phyloP scores from a whole-genome alignment of 1,140 invertebrate species.

The Drosophila busckii region DNA sequence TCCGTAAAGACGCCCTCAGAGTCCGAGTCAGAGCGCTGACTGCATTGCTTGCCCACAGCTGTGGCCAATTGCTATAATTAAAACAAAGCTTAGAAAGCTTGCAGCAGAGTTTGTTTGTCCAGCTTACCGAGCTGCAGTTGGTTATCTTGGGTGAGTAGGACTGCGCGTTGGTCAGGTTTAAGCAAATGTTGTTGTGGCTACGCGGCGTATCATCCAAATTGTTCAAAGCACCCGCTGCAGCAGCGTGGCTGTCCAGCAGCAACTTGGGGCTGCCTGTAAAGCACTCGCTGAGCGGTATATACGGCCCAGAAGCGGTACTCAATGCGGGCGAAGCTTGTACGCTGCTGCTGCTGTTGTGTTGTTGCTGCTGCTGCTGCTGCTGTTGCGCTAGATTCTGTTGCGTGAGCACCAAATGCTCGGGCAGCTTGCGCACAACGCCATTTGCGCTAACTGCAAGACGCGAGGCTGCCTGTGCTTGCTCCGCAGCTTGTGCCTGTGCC shows the following conservation, averaged over 20 bases:
- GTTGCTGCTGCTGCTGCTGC: conserved; percentile 57
- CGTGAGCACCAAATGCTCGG: conserved; percentile 69
- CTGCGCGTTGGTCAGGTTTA: conserved; percentile 77
- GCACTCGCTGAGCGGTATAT: conserved; percentile 93
- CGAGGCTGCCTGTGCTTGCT: conserved; percentile 19
- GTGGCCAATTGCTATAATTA: conserved; percentile 46
- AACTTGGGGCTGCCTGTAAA: conserved; percentile 86
- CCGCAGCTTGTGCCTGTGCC: conserved; percentile 30
- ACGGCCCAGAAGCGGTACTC: conserved; percentile 84
- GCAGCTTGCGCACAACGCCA: conserved; percentile 70
- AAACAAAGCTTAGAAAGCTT: background rate
- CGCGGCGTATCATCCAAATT: conserved; percentile 80
- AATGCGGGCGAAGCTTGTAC: conserved; percentile 82
- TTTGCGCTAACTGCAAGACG: conserved; percentile 58
- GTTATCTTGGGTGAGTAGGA: conserved; percentile 78
- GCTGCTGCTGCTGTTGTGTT: conserved; percentile 58
- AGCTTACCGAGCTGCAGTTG: conserved; percentile 62
- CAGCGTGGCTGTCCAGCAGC: conserved; percentile 27
- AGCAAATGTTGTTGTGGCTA: conserved; percentile 77
- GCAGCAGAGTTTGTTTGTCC: too few species aligned
- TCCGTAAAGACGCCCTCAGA: conserved; percentile 83
- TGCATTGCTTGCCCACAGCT: conserved; percentile 38
- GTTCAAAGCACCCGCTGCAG: conserved; percentile 45
- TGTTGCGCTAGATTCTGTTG: conserved; percentile 51
- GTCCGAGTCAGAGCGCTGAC: conserved; percentile 80